Evolutionary conservation across 1,140 invertebrate genomes (phyloP), one percentile per base, ranked within the genome.

Genomic region (Papilio xuthus): DNA sequence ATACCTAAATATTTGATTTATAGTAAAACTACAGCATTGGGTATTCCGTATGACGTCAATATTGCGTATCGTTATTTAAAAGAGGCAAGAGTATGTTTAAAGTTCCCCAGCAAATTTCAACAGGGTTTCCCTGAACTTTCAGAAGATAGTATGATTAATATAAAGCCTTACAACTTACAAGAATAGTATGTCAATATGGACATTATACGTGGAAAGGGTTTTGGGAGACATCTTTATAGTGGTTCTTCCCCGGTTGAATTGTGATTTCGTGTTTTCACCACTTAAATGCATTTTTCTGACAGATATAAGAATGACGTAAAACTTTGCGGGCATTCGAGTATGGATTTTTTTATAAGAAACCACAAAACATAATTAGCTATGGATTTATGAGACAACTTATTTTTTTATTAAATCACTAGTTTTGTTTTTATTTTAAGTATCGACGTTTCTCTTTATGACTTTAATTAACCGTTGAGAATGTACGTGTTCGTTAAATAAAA

Each of bases 41-140:
- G 53, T 56, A 56, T 56, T 56, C 23, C 53, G n/a, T 10, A 4
- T 56, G 53, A 56, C 53, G 53, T 56, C n/a, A 56, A 56, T 56
- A 20, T 56, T 3, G 20, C n/a, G 13, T 56, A 9, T 56, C 53
- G 9, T n/a, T 56, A 3, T 50, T 18, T 18, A 50, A 50, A 15
- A 18, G 15, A 18, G 47, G 47, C 15, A 50, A 50, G 7, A 15
- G 15, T 13, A 50, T 50, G 7, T 12, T 1, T 47, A 50, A 41
- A 41, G 41, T 18, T 13, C 15, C 20, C n/a, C 20, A 20, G n/a
- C 20, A 20, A 56, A 4, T 8, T 20, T 0, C 20, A 10, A 9
- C 4, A 20, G 53, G 53, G n/a, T 56, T 56, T 56, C 53, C 53
- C 53, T 10, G 20, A 15, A 13, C 47, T 13, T 18, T 4, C 47